Percentiles rank a stretch among this genome's conserved stretches.
These are phyloP conservation scores for Eupleurogrammus muticus DNA, from an alignment of 2,797 vertebrate species.

Conservation along the genomic window DNA sequence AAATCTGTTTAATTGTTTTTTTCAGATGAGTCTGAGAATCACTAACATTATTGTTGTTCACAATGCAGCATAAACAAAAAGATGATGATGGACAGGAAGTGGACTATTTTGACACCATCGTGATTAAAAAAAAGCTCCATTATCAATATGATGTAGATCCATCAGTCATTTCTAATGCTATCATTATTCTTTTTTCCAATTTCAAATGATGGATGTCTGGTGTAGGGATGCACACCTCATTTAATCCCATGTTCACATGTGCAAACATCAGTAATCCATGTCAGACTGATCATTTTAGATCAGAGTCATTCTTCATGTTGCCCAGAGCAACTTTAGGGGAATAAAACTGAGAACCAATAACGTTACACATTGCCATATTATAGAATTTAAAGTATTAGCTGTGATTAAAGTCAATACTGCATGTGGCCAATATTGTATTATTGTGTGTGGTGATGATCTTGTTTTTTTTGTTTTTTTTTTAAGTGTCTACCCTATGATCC, in stretches of 20 bases:
- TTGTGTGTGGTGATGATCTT: too few species aligned
- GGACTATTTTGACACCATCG: too few species aligned
- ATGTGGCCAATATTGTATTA: too few species aligned
- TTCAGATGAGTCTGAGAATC: neutral
- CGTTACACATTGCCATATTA: slow-evolving; percentile 34
- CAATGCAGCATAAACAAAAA: too few species aligned
- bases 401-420: neutral
- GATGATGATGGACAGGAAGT: too few species aligned
- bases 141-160: neutral
- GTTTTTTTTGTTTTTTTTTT: neutral
- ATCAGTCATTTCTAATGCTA: neutral
- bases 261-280: slow-evolving; percentile 3
- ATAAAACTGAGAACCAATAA: slow-evolving; percentile 13
- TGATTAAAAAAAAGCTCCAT: neutral
- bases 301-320: neutral
- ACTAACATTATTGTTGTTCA: too few species aligned
- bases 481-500: too few species aligned
- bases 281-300: neutral
- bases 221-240: neutral
- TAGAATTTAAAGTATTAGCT: neutral
- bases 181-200: neutral
- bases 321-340: neutral
- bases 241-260: neutral
- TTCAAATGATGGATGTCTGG: neutral
- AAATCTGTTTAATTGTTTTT: too few species aligned